Conservation (phyloP, 2,113 vertebrate species). For the Serilophus lunatus region DNA sequence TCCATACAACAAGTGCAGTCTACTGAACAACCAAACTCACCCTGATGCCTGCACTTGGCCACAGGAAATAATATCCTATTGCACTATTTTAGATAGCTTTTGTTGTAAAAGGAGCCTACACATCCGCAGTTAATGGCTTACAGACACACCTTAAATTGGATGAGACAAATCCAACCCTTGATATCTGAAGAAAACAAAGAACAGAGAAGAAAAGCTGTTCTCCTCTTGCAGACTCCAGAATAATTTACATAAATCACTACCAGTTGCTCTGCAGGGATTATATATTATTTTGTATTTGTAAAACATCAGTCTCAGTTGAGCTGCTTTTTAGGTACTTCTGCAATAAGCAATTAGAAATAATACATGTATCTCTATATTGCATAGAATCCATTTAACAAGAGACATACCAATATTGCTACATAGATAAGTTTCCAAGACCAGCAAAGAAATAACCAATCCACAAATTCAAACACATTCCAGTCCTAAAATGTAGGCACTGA, state of each 20-base stretch:
- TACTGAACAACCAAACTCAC: background rate
- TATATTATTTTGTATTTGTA: background rate
- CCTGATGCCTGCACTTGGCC: background rate
- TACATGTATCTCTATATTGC: background rate
- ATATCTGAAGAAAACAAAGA: background rate
- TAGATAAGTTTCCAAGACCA: background rate
- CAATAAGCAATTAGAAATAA: background rate
- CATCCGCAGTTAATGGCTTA: background rate
- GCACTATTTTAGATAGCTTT: background rate
- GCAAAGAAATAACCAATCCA: background rate
- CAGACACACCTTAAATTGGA: background rate
- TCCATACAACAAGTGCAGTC: rapidly evolving
- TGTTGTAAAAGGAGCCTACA: background rate
- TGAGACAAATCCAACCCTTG: background rate
- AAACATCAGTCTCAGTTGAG: background rate
- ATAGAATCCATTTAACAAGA: background rate
- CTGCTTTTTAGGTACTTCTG: background rate
- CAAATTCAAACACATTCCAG: background rate
- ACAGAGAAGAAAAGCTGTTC: background rate
- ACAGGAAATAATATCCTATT: background rate
- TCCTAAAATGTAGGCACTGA: background rate
- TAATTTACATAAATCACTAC: background rate
- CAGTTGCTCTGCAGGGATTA: background rate
- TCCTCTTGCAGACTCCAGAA: background rate
- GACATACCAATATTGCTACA: background rate